Evolutionary conservation across 2,113 vertebrate species (phyloP), one percentile per base, ranked within the genome.

Genomic region (Grammomys dolichurus): DNA sequence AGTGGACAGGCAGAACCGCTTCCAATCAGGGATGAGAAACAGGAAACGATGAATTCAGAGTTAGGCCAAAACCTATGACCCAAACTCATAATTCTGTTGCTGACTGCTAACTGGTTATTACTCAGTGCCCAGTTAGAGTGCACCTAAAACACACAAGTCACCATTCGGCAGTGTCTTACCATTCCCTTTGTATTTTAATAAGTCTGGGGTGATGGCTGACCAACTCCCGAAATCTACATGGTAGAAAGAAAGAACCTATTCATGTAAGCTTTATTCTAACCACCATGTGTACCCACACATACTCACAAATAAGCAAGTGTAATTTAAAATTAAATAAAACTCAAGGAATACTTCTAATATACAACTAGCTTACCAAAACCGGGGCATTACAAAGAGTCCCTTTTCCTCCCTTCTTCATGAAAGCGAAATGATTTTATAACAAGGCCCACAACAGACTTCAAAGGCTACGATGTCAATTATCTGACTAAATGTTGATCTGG

Each of bases 401-500:
- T 89, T 84, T 87, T 92, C 76, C 14, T 73, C 60, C 40, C 63
- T 95, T 94, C 76, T 85, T 90, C 73, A 90, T 40, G 36, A 58
- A 90, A 93, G 70, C 58, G 73, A 91, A 95, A 93, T 36, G 24
- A 86, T 63, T 31, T 94, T 93, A 94, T 48, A 91, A 58, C 54
- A 93, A 90, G 80, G 67, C 40, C 51, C 60, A 86, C 31, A 78
- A 90, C 51, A 96, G 75, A 78, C 33, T 87, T 89, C 81, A 69
- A 48, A 81, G 80, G 33, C 40, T 56, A 40, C 80, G 46, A 86
- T 10, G 1, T 92, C 85, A 96, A 88, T 86, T 72, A 86, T 82
- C 80, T 94, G 87, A 95, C 84, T 95, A 73, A 88, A 77, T 93
- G 96, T 73, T 95, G 92, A 96, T 90, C 75, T 88, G 48, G 80